phyloP scores from a whole-genome alignment of 2,113 vertebrate species.

The Chitala chitala region DNA sequence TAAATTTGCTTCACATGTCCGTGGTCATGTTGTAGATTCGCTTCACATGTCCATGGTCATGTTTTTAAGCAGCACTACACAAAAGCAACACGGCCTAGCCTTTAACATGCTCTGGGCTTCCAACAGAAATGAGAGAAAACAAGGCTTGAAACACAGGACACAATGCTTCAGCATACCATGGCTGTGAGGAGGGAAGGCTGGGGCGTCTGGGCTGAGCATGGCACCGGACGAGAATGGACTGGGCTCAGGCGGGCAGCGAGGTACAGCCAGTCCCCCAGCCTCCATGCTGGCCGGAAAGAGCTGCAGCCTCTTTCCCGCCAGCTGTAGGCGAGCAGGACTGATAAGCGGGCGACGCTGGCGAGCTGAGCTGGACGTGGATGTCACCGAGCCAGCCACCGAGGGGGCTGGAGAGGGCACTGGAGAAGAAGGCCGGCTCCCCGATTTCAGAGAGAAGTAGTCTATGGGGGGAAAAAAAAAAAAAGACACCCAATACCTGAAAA shows the following conservation, averaged over 20 bases:
- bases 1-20: too few species aligned
- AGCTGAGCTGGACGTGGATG: conserved; percentile 79
- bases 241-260: conserved; percentile 53
- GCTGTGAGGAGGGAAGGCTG: conserved; percentile 26
- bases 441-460: conserved; percentile 83
- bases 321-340: conserved; percentile 88
- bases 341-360: conserved; percentile 83
- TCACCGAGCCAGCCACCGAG: conserved; percentile 75
- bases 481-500: too few species aligned
- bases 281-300: conserved; percentile 63
- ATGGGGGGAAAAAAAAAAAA: conserved; percentile 13
- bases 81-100: too few species aligned
- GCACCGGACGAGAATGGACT: conserved; percentile 52
- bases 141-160: not conserved
- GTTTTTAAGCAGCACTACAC: too few species aligned
- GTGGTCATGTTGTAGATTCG: too few species aligned
- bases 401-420: conserved; percentile 78
- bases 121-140: too few species aligned
- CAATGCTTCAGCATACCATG: not conserved
- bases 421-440: conserved; percentile 68
- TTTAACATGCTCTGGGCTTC: not conserved
- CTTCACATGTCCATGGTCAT: too few species aligned
- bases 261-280: conserved; percentile 41
- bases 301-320: conserved; percentile 74
- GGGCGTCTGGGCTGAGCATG: conserved; percentile 48